Percentiles rank a stretch among this genome's conserved stretches.
Conservation (phyloP, 2,113 vertebrate genomes). For the Serilophus lunatus region DNA sequence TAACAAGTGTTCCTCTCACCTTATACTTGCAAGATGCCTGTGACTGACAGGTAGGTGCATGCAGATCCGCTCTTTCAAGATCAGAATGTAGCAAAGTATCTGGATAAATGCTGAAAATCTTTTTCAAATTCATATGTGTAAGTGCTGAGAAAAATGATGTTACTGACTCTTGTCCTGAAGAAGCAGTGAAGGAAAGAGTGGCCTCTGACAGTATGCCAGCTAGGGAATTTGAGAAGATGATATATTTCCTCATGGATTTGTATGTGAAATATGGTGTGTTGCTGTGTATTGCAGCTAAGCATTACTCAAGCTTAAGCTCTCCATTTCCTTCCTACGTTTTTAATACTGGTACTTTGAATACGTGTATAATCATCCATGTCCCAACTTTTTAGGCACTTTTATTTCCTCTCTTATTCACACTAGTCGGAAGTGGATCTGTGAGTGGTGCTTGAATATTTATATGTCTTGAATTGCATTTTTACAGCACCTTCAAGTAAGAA, state of each 20-base stretch:
- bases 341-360: background rate
- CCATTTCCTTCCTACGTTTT: background rate
- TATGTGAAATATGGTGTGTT: background rate
- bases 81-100: background rate
- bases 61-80: background rate
- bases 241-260: background rate
- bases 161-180: background rate
- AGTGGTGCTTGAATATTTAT: background rate
- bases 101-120: background rate
- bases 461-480: background rate
- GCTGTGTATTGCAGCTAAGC: background rate
- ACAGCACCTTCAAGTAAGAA: background rate
- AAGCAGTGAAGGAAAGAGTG: background rate
- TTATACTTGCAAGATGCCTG: background rate
- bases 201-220: background rate
- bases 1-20: background rate
- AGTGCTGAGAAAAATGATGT: background rate
- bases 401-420: background rate
- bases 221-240: background rate
- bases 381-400: background rate
- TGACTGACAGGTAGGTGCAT: background rate
- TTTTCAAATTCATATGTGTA: background rate
- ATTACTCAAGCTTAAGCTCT: background rate
- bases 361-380: background rate
- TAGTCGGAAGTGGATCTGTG: background rate